Evolutionary conservation across 2,888 invertebrate genomes (phyloP).

Genomic region (Orchesella flavescens): DNA sequence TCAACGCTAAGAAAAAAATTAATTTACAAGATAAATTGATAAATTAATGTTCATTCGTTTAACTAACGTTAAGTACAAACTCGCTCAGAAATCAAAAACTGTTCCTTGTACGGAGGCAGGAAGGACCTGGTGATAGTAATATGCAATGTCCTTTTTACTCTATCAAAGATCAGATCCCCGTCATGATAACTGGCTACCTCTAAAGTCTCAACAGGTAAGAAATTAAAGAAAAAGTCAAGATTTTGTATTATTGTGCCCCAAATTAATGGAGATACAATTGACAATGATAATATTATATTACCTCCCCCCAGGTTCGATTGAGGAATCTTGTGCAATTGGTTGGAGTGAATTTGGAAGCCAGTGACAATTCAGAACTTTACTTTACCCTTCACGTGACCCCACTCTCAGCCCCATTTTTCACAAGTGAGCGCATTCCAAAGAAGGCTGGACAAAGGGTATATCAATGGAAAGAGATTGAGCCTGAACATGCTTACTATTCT

Average conservation of each 20-base stretch:
- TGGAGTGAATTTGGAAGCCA: slow-evolving; percentile 77
- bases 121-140: not conserved
- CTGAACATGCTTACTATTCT: slow-evolving; percentile 55
- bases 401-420: slow-evolving; percentile 88
- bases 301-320: slow-evolving; percentile 75
- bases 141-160: slow-evolving; percentile 71
- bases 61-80: no score
- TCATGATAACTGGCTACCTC: slow-evolving; percentile 86
- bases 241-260: no score
- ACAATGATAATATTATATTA: no score
- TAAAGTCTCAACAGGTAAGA: slow-evolving; percentile 86
- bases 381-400: slow-evolving; percentile 86
- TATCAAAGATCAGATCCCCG: slow-evolving; percentile 76
- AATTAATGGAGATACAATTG: no score
- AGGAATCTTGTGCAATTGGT: slow-evolving; percentile 86
- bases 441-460: slow-evolving; percentile 79
- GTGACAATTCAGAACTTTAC: slow-evolving; percentile 73
- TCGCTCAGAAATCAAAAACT: no score
- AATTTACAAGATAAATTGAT: no score
- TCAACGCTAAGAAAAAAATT: no score
- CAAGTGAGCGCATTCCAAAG: slow-evolving; percentile 81
- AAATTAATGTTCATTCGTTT: no score
- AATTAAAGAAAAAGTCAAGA: no score
- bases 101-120: no score
- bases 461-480: slow-evolving; percentile 86